Evolutionary conservation across 2,888 invertebrate species (phyloP), one percentile per base, ranked within the genome.

Genomic region (Monopis laevigella): DNA sequence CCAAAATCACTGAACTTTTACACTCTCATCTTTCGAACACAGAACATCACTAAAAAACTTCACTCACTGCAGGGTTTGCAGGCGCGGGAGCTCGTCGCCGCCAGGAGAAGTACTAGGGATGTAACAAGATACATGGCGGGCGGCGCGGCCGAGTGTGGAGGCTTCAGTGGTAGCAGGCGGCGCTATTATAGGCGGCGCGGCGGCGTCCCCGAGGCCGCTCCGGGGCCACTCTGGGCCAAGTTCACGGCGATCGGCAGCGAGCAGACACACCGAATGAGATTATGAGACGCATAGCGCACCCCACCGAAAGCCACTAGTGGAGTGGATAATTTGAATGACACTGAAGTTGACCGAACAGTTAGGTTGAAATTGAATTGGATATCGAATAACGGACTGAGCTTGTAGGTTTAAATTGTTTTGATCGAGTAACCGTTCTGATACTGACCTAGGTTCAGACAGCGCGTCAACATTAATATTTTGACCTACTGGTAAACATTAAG

Each of bases 171-270:
- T 65, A 72, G 74, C 71, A 72, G 65, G 63, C 74, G 68, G 71
- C 63, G 68, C 75, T 80, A 78, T 78, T 80, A 80, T 80, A 80
- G 73, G 73, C 72, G 69, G 75, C 65, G 67, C 75, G 72, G 72
- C 75, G 72, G 72, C 73, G 75, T 66, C 69, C 67, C 72, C 60
- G 72, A 71, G 27, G 43, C 32, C 68, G 65, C 71, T 69, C 65
- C 65, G 72, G 74, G 72, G 77, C 77, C 75, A 75, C 74, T 80
- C 77, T 77, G 3, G 11, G 40, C 71, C 36, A 36, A 19, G 21
- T 21, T 36, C 21, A 32, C 32, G 32, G 32, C 17, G 3, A 32
- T 17, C 32, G 16, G 32, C 32, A 32, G 32, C 14, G 6, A 13
- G 32, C 10, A 13, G 4, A 32, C 14, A 2, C 3, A 32, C n/a